Conservation (phyloP, 2,888 invertebrate species). For the Andrena haemorrhoa region DNA sequence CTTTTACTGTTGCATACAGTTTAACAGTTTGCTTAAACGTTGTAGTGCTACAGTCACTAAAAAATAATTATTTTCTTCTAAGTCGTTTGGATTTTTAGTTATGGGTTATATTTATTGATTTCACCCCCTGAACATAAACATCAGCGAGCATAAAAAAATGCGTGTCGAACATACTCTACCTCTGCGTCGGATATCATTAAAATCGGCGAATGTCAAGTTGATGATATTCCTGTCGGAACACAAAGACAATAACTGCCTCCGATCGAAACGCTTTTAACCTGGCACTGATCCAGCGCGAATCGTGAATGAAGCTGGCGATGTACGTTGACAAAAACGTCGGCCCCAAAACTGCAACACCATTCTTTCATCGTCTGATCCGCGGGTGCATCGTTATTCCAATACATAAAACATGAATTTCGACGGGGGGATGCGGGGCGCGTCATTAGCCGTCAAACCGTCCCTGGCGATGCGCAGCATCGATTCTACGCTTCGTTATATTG, state of each 20-base stretch:
- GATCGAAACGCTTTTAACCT: not conserved
- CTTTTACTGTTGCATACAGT: too few relatives aligned
- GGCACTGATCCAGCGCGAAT: not conserved
- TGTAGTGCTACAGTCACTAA: too few relatives aligned
- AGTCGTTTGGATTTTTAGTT: too few relatives aligned
- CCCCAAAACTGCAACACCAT: not conserved
- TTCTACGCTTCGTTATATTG: constrained; percentile 39
- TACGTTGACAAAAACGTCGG: not conserved
- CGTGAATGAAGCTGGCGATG: not conserved
- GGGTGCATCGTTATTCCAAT: constrained; percentile 30
- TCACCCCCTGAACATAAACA: too few relatives aligned
- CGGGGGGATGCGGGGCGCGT: constrained; percentile 16
- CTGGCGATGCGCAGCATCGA: constrained; percentile 17
- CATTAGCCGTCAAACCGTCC: constrained; percentile 40
- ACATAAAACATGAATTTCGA: constrained; percentile 58
- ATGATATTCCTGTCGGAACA: too few relatives aligned
- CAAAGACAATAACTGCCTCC: not conserved
- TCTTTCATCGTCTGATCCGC: not conserved
- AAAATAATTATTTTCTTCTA: too few relatives aligned
- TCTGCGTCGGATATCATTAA: too few relatives aligned
- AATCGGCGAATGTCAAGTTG: too few relatives aligned
- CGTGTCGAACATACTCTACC: too few relatives aligned
- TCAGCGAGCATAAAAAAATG: too few relatives aligned
- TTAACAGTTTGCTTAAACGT: too few relatives aligned
- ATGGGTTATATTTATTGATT: too few relatives aligned